phyloP scores from a whole-genome alignment of 2,888 invertebrate species.

The Hybos culiciformis region DNA sequence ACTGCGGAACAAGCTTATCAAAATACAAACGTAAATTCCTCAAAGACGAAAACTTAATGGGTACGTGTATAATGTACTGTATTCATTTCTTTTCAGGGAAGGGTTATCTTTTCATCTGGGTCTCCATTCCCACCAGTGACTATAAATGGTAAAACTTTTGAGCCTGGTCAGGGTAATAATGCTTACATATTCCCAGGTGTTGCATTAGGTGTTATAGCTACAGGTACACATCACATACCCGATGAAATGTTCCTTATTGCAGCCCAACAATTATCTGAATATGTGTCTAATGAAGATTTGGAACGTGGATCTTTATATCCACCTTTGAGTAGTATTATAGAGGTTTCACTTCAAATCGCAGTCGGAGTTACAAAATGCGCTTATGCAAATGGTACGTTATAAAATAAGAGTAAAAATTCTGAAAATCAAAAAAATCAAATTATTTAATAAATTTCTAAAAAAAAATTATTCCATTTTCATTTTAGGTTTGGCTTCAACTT shows the following conservation, averaged over 20 bases:
- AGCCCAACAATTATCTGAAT: conserved; percentile 72
- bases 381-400: conserved; percentile 61
- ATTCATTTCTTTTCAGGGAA: conserved; percentile 44
- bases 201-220: conserved; percentile 84
- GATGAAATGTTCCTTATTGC: conserved; percentile 90
- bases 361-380: conserved; percentile 75
- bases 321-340: conserved; percentile 65
- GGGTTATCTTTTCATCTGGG: conserved; percentile 87
- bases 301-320: conserved; percentile 85
- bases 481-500: conserved; percentile 65
- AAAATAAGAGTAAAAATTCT: conserved; percentile 1
- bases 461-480: conserved; percentile 7
- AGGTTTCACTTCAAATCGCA: conserved; percentile 84
- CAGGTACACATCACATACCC: conserved; percentile 83
- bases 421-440: conserved; percentile 5
- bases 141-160: conserved; percentile 62
- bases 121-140: conserved; percentile 86
- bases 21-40: conserved; percentile 67
- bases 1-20: conserved; percentile 90
- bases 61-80: too few species aligned
- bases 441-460: conserved; percentile 4
- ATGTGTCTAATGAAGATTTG: conserved; percentile 71
- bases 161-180: conserved; percentile 95
- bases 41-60: too few species aligned
- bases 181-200: conserved; percentile 96